These are phyloP conservation scores for Pseudorhombus dupliciocellatus DNA, from an alignment of 2,113 vertebrate genomes.

Conservation along the genomic window DNA sequence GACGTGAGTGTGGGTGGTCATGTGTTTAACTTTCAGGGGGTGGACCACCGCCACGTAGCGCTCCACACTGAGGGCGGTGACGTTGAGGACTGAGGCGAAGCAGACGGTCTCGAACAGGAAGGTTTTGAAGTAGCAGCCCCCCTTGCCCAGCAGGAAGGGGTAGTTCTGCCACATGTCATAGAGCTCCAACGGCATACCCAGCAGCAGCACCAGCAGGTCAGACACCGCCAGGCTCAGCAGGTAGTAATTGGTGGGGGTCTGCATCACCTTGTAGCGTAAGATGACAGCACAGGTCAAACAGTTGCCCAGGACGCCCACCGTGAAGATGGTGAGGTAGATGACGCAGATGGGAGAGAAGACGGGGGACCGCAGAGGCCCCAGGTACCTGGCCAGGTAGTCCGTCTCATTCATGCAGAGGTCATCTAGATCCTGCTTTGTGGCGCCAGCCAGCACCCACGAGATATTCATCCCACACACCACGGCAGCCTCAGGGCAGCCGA, in stretches of 20 bases:
- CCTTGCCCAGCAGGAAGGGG: constrained; percentile 75
- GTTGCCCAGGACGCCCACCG: constrained; percentile 77
- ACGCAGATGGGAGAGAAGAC: constrained; percentile 73
- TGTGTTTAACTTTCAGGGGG: constrained; percentile 76
- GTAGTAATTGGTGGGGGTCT: constrained; percentile 81
- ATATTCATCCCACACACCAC: constrained; percentile 66
- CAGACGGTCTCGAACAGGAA: constrained; percentile 82
- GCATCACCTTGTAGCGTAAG: constrained; percentile 73
- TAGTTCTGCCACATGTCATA: constrained; percentile 81
- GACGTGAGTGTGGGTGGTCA: constrained; percentile 72
- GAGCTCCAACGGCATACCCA: constrained; percentile 80
- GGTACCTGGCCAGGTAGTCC: constrained; percentile 50
- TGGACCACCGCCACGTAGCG: constrained; percentile 79
- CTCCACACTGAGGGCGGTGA: constrained; percentile 78
- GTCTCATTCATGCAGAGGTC: constrained; percentile 66
- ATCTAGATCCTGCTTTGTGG: constrained; percentile 35
- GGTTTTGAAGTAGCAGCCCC: constrained; percentile 80
- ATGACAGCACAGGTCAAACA: constrained; percentile 78
- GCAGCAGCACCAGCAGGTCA: constrained; percentile 78
- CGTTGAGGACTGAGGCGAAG: constrained; percentile 81
- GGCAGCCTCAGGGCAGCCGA: constrained; percentile 56
- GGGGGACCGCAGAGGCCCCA: constrained; percentile 68
- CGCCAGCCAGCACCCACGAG: constrained; percentile 48
- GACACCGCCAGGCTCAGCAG: constrained; percentile 80
- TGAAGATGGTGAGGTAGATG: constrained; percentile 75